These are phyloP conservation scores for Rhinogobio ventralis DNA, from an alignment of 2,797 vertebrate species.

Conservation along the genomic window DNA sequence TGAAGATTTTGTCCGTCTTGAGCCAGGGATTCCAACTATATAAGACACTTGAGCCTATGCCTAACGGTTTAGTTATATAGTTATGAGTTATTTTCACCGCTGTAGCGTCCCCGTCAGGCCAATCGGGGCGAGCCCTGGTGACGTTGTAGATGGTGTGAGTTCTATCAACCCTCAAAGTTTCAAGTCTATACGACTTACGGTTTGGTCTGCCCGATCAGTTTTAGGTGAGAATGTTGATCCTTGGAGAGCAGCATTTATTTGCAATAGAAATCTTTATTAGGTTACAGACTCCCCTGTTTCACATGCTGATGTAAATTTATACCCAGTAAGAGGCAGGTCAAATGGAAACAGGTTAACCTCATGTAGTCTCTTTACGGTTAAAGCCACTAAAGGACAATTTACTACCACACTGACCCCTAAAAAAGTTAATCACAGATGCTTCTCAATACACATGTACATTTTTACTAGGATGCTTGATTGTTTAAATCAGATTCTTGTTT, in stretches of 20 bases:
- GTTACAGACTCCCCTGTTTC: not conserved
- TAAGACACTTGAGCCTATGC: too few relatives aligned
- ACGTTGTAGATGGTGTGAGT: too few relatives aligned
- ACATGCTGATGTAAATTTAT: not conserved
- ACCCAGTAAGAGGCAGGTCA: not conserved
- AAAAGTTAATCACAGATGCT: not conserved
- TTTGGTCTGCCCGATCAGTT: too few relatives aligned
- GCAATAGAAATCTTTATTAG: not conserved
- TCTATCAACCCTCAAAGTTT: too few relatives aligned
- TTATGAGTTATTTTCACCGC: too few relatives aligned
- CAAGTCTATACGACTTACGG: too few relatives aligned
- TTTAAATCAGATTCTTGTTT: not conserved
- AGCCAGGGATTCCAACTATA: too few relatives aligned
- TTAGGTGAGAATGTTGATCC: too few relatives aligned
- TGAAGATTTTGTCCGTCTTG: too few relatives aligned
- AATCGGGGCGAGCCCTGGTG: too few relatives aligned
- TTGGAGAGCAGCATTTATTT: not conserved
- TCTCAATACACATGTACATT: not conserved
- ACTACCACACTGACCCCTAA: not conserved
- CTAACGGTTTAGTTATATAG: too few relatives aligned
- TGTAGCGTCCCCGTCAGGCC: too few relatives aligned
- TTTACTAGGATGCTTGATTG: not conserved
- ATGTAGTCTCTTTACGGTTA: not conserved
- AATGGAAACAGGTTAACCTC: not conserved
- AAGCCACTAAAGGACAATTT: slow-evolving; percentile 14